Evolutionary conservation across 2,888 invertebrate species (phyloP).

Genomic region (Metalampra italica): DNA sequence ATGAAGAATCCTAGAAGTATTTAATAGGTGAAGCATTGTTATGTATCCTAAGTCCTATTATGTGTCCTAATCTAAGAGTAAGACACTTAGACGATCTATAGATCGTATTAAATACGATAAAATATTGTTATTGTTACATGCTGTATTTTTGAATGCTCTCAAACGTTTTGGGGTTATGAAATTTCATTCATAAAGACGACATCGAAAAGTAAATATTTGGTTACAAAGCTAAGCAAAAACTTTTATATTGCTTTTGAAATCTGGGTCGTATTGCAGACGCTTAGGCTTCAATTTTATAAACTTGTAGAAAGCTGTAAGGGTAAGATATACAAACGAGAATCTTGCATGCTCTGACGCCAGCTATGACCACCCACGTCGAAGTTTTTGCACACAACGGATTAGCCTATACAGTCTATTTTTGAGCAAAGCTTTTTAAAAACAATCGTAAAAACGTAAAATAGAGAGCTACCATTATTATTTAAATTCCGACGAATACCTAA

Average conservation of each 20-base stretch:
- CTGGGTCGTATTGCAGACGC: constrained; percentile 7
- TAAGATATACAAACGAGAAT: constrained; percentile 55
- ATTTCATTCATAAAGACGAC: constrained; percentile 71
- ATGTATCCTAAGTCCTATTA: too few relatives aligned
- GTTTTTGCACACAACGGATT: constrained; percentile 55
- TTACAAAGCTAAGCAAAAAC: constrained; percentile 40
- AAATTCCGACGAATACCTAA: too few relatives aligned
- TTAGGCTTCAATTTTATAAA: background rate
- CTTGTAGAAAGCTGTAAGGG: constrained; percentile 25
- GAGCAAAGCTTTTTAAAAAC: constrained; percentile 45
- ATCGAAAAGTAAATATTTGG: constrained; percentile 63
- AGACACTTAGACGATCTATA: too few relatives aligned
- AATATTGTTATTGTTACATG: background rate
- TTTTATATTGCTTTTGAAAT: constrained; percentile 4
- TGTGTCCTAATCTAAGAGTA: too few relatives aligned
- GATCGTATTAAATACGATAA: too few relatives aligned
- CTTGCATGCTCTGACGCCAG: constrained; percentile 67
- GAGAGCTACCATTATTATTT: too few relatives aligned
- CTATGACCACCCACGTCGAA: constrained; percentile 67
- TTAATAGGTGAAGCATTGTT: too few relatives aligned
- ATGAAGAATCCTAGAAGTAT: too few relatives aligned
- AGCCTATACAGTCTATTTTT: constrained; percentile 52
- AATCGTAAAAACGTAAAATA: constrained; percentile 20
- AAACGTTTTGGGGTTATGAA: constrained; percentile 48
- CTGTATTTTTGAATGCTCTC: constrained; percentile 18